A percentile compares a stretch with the other conserved stretches of the same genome.
Evolutionary conservation across 2,888 invertebrate species (phyloP).

Genomic region (Drepanosiphum platanoidis): DNA sequence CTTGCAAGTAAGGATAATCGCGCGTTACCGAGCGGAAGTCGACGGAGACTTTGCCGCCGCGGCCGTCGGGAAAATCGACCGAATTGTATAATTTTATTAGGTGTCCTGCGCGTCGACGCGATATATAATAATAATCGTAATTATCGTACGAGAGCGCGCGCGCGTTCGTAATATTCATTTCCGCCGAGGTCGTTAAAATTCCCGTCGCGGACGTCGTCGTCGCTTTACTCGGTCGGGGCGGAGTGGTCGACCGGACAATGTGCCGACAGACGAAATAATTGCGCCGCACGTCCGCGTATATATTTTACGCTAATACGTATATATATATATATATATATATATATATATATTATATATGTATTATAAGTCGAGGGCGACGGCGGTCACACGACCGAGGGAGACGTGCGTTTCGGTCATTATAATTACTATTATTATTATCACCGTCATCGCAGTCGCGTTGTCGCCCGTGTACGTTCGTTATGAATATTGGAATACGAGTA

Average conservation of each 20-base stretch:
- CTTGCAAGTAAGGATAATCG: no score
- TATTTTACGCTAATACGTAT: not conserved
- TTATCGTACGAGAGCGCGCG: not conserved
- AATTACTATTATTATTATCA: conserved; percentile 40
- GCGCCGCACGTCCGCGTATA: not conserved
- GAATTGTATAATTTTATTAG: not conserved
- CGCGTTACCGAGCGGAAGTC: no score
- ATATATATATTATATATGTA: not conserved
- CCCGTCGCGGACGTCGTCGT: conserved; percentile 31
- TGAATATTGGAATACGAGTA: not conserved
- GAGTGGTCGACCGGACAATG: conserved; percentile 9
- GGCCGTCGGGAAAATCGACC: not conserved
- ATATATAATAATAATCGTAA: conserved; percentile 19
- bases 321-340: not conserved
- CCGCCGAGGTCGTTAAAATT: conserved; percentile 57
- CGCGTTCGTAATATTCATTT: conserved; percentile 11
- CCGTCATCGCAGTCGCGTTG: not conserved
- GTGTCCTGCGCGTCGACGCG: not conserved
- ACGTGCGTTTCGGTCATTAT: conserved; percentile 17
- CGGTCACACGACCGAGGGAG: not conserved
- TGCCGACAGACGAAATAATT: conserved; percentile 40
- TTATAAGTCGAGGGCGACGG: conserved; percentile 1
- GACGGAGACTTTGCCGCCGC: not conserved
- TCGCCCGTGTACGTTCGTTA: not conserved
- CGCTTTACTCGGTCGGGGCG: not conserved